These are phyloP conservation scores for Sarcophilus harrisii DNA, from an alignment of 2,797 vertebrate species.

Conservation along the genomic window DNA sequence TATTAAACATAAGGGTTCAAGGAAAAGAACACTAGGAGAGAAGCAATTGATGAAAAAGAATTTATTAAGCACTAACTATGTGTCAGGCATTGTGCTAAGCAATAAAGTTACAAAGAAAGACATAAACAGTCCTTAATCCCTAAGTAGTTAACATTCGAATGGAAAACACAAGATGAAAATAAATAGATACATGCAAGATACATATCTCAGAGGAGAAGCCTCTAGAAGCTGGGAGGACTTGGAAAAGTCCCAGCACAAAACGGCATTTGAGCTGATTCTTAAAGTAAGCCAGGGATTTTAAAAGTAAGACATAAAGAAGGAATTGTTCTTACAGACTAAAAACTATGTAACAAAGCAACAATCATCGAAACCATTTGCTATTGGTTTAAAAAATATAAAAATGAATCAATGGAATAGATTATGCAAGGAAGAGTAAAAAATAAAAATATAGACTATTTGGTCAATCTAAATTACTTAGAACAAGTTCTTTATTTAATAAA, in stretches of 20 bases:
- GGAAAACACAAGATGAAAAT: neutral
- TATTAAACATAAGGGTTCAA: neutral
- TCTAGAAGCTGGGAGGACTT: neutral
- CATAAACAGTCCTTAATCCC: neutral
- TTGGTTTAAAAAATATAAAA: neutral
- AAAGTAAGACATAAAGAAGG: neutral
- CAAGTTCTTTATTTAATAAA: neutral
- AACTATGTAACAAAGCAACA: neutral
- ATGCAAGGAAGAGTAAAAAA: neutral
- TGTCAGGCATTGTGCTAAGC: neutral
- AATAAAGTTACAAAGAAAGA: neutral
- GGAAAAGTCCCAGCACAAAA: neutral
- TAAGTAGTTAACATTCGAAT: neutral
- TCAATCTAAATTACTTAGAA: neutral
- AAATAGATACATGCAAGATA: neutral
- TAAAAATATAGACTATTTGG: neutral
- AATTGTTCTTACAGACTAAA: neutral
- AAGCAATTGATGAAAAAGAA: neutral
- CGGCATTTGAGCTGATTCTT: neutral
- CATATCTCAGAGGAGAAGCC: neutral
- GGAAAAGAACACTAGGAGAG: neutral
- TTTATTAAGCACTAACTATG: neutral
- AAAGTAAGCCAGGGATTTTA: neutral
- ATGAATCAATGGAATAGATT: neutral
- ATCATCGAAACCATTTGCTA: neutral